Percentiles rank a stretch among this genome's conserved stretches.
These are phyloP conservation scores for Caenorhabditis drosophilae DNA, from an alignment of 2,888 invertebrate species.

Conservation along the genomic window DNA sequence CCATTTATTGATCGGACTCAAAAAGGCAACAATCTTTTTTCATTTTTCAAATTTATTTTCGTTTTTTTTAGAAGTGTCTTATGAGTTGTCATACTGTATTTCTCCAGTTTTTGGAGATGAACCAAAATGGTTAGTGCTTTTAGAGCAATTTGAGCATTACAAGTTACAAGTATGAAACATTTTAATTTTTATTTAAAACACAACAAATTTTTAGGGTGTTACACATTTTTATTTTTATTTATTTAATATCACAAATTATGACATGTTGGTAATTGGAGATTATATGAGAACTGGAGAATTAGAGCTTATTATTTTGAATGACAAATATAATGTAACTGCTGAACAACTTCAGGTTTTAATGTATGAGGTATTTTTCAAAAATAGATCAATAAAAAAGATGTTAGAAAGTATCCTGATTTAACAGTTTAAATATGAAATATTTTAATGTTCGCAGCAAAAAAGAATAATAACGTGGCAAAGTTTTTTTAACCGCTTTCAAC, in stretches of 20 bases:
- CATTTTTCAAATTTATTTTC: neutral
- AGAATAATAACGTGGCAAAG: too few species aligned
- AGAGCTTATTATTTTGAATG: slow-evolving; percentile 10
- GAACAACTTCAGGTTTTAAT: neutral
- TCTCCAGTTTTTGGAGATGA: slow-evolving; percentile 20
- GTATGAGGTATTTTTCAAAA: neutral
- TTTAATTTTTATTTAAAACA: neutral
- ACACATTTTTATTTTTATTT: slow-evolving; percentile 21
- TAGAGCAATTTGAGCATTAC: slow-evolving; percentile 20
- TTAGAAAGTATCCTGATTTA: too few species aligned
- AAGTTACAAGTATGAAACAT: slow-evolving; percentile 9
- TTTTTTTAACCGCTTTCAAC: too few species aligned
- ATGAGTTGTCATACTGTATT: slow-evolving; percentile 22
- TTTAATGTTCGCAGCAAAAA: too few species aligned
- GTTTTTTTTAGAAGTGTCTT: too few species aligned
- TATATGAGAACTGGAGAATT: slow-evolving; percentile 28
- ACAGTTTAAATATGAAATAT: too few species aligned
- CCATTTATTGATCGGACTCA: slow-evolving; percentile 7
- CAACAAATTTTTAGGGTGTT: slow-evolving; percentile 8
- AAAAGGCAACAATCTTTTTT: neutral
- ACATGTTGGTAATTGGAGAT: slow-evolving; percentile 11
- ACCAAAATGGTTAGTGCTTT: slow-evolving; percentile 22
- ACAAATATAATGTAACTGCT: slow-evolving; percentile 4
- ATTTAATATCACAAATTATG: slow-evolving; percentile 6
- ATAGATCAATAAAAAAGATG: too few species aligned